Evolutionary conservation across 1,140 invertebrate genomes (phyloP), one percentile per base, ranked within the genome.

Genomic region (Nasonia longicornis): DNA sequence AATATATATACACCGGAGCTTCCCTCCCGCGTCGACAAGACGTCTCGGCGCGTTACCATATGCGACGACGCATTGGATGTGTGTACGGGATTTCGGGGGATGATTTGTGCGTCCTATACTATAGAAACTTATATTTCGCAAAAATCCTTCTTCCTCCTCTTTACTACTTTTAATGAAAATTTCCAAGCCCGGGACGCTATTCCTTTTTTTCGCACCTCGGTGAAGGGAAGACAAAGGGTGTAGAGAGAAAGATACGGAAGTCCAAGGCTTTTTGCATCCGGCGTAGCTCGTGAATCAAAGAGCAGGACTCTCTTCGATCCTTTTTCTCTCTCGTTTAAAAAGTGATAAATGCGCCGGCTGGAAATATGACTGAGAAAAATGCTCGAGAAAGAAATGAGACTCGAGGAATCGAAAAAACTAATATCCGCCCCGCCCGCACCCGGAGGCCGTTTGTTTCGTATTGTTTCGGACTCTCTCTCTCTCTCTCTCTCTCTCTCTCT

Each of bases 321-420:
- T n/a, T 16, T 52, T n/a, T 20, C 64, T n/a, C 84, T 87, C 84
- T 84, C 87, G 86, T 87, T 89, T 89, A 88, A 87, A 88, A 89
- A 88, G 86, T 90, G 89, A 90, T 90, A 90, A 89, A 90, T 90
- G 88, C 86, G 80, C 84, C 52, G 82, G 84, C 72, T 84, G 85
- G 85, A 87, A 88, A 89, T 89, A 87, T 89, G 86, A 87, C 87
- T 89, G 88, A 89, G 89, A 89, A 88, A 90, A 89, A 88, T 89
- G 84, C 69, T 66, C 81, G 83, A 70, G 82, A 80, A 80, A 77
- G 52, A 58, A 58, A 58, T 58, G 52, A 83, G 83, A 84, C 85
- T 88, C 83, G 87, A 89, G 84, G 82, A 88, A 89, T 89, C 88
- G 88, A 89, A 90, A 42, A 90, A 90, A 89, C 88, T 90, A 90